Evolutionary conservation across 2,113 vertebrate species (phyloP), one percentile per base, ranked within the genome.

Genomic region (Athene noctua): DNA sequence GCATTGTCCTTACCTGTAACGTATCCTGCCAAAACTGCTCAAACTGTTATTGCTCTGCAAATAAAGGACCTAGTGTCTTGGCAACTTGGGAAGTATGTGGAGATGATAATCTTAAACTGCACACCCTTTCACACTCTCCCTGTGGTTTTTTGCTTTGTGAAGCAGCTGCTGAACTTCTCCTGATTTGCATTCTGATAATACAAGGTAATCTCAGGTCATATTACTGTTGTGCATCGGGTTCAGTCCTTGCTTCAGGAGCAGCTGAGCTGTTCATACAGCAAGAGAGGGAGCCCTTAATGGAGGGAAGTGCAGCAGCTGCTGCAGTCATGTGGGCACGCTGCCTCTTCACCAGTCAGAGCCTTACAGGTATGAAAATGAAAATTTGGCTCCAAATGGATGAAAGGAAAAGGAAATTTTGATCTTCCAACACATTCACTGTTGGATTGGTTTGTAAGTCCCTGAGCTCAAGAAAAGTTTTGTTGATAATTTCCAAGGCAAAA

Each of bases 271-370:
- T 90, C 1, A 4, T 18, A 13, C 20, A 44, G 38, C 27, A 47
- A n/a, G 15, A 77, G 20, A 57, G 12, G 40, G 54, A 90, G 6
- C 11, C 34, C 6, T 51, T 34, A 17, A 12, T 1, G 11, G 22
- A 55, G 16, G 3, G 29, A 8, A 9, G 32, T 7, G 25, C 70
- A 85, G 55, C 68, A 74, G 40, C 80, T 86, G 62, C 49, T 68
- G 67, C 80, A 81, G 46, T 42, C 32, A 5, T 6, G 18, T 10
- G 17, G 38, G 29, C 26, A 61, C 0, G 0, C 1, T 5, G 1
- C 14, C 10, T n/a, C 30, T 63, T n/a, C 58, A 6, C 36, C 20
- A 21, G 4, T 32, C 57, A 42, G 38, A 88, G 36, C 30, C 27
- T n/a, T 78, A 30, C 5, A 54, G 13, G 15, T 51, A 3, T 20